These are phyloP conservation scores for Sebastes jordani DNA, from an alignment of 2,797 vertebrate species.

Conservation along the genomic window DNA sequence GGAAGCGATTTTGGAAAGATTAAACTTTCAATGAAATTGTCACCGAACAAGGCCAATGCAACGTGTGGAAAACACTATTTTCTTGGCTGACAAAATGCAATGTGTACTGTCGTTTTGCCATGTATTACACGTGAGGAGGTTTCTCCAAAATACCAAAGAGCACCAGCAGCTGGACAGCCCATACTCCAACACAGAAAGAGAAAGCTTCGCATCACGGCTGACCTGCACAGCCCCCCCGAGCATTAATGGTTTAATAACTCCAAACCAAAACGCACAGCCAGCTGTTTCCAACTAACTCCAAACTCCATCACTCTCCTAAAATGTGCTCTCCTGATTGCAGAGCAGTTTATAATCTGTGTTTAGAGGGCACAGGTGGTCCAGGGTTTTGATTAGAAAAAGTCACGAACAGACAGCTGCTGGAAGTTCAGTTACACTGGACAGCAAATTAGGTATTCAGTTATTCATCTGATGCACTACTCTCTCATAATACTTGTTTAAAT, in stretches of 20 bases:
- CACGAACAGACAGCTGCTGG: not conserved
- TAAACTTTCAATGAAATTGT: not conserved
- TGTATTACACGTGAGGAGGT: not conserved
- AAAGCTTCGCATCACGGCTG: slow-evolving; percentile 12
- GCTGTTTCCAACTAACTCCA: slow-evolving; percentile 19
- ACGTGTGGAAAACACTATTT: not conserved
- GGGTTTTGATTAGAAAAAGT: not conserved
- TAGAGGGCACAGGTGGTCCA: not conserved
- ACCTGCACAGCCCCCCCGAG: not conserved
- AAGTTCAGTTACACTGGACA: not conserved
- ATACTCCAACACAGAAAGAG: not conserved
- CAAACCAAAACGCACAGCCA: slow-evolving; percentile 6
- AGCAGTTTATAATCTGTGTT: slow-evolving; percentile 5
- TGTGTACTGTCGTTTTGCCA: not conserved
- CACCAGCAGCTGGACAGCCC: not conserved
- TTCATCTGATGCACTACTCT: not conserved
- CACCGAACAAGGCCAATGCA: not conserved
- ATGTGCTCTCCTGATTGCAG: slow-evolving; percentile 20
- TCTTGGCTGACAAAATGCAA: not conserved
- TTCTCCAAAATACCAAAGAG: not conserved
- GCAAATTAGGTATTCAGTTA: not conserved
- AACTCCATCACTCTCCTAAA: slow-evolving; percentile 1
- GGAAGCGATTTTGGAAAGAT: not conserved
- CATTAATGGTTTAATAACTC: slow-evolving; percentile 6
- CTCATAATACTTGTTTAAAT: not conserved